Conservation (phyloP, 2,797 vertebrate species). For the Brachymystax lenok region DNA sequence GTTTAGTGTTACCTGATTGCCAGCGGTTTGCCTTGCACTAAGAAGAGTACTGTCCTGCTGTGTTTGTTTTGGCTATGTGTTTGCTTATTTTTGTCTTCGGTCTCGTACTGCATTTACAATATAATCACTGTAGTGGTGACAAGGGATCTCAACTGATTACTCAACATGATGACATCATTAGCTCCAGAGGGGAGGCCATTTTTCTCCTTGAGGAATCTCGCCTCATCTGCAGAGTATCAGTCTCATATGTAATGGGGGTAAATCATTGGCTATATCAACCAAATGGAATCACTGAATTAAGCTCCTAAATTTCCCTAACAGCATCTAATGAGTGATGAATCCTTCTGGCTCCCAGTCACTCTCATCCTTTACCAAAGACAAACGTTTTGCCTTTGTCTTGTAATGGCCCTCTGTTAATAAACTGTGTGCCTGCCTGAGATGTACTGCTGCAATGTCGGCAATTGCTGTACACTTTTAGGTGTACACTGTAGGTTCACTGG, state of each 20-base stretch:
- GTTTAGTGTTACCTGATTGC: not conserved
- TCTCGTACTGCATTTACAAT: conserved; percentile 12
- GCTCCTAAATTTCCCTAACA: conserved; percentile 74
- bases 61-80: not conserved
- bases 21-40: not conserved
- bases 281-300: conserved; percentile 71
- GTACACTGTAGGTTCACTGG: too few species aligned
- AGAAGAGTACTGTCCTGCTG: not conserved
- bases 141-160: conserved; percentile 30
- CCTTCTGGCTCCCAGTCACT: conserved; percentile 43
- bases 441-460: not conserved
- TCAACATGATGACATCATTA: conserved; percentile 61
- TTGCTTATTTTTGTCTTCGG: not conserved
- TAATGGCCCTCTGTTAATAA: conserved; percentile 36
- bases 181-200: conserved; percentile 53
- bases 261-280: conserved; percentile 63
- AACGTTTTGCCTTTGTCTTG: conserved; percentile 51
- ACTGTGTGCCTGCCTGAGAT: not conserved
- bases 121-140: not conserved
- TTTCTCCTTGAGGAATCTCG: conserved; percentile 65
- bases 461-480: not conserved
- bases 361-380: conserved; percentile 67
- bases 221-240: conserved; percentile 60
- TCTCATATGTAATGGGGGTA: conserved; percentile 67
- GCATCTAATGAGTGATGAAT: conserved; percentile 67